Conservation (phyloP, 2,113 vertebrate species). For the Archilochus colubris region DNA sequence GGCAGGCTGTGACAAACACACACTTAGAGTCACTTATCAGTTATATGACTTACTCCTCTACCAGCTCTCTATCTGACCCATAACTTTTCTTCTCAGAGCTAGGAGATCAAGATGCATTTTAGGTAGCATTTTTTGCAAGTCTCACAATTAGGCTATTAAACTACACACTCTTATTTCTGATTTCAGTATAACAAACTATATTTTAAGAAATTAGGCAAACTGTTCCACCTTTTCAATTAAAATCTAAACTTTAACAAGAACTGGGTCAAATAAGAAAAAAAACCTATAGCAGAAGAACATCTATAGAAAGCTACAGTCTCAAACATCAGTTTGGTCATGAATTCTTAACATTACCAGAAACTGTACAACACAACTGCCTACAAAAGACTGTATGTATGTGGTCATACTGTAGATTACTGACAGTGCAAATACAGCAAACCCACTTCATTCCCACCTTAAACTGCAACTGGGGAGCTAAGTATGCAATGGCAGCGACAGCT, state of each 20-base stretch:
- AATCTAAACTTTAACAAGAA: not conserved
- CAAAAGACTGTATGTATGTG: not conserved
- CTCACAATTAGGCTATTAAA: not conserved
- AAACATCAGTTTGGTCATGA: not conserved
- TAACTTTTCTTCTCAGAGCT: not conserved
- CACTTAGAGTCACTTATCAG: not conserved
- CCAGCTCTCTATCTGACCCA: not conserved
- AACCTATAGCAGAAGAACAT: not conserved
- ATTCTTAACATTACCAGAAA: not conserved
- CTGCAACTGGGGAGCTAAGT: not conserved
- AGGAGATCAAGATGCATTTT: not conserved
- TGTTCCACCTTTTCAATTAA: not conserved
- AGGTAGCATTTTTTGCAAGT: not conserved
- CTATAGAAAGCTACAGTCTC: not conserved
- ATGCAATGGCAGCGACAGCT: slow-evolving; percentile 42
- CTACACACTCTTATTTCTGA: not conserved
- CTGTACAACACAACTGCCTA: not conserved
- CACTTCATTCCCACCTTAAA: not conserved
- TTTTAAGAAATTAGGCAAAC: not conserved
- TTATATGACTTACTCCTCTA: not conserved
- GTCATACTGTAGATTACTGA: not conserved
- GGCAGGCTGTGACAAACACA: not conserved
- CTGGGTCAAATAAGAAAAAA: not conserved
- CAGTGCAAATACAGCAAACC: not conserved
- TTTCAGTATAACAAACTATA: not conserved